Percentiles rank a stretch among this genome's conserved stretches.
phyloP scores from a whole-genome alignment of 2,797 vertebrate genomes.

The Pantherophis alleghaniensis region DNA sequence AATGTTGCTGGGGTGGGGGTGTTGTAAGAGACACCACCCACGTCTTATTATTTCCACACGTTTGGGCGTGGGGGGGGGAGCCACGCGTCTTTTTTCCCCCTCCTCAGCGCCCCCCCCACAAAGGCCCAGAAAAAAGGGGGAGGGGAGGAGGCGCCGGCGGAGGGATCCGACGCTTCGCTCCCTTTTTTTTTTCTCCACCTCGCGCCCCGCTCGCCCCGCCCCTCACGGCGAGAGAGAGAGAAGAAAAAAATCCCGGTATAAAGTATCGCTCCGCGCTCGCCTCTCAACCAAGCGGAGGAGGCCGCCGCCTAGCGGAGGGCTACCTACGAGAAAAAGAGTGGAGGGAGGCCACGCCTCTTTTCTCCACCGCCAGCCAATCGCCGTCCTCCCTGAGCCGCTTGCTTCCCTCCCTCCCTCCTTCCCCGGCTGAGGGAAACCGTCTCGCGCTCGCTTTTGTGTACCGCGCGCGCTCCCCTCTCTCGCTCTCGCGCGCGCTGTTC shows the following conservation, averaged over 20 bases:
- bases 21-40: background rate
- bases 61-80: background rate
- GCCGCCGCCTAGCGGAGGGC: background rate
- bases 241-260: background rate
- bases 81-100: background rate
- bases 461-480: slow-evolving; percentile 16
- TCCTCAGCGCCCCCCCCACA: too few species aligned
- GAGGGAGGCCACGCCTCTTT: background rate
- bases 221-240: background rate
- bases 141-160: background rate
- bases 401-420: background rate
- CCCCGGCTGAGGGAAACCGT: background rate
- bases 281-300: background rate
- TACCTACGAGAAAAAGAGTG: background rate
- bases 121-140: background rate
- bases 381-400: background rate
- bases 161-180: background rate
- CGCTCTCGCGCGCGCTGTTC: background rate
- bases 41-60: background rate
- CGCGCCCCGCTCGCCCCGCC: background rate
- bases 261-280: background rate
- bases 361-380: background rate
- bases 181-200: accelerated
- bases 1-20: background rate
- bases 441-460: slow-evolving; percentile 47